These are phyloP conservation scores for Dinocampus coccinellae DNA, from an alignment of 2,888 invertebrate species.

Conservation along the genomic window DNA sequence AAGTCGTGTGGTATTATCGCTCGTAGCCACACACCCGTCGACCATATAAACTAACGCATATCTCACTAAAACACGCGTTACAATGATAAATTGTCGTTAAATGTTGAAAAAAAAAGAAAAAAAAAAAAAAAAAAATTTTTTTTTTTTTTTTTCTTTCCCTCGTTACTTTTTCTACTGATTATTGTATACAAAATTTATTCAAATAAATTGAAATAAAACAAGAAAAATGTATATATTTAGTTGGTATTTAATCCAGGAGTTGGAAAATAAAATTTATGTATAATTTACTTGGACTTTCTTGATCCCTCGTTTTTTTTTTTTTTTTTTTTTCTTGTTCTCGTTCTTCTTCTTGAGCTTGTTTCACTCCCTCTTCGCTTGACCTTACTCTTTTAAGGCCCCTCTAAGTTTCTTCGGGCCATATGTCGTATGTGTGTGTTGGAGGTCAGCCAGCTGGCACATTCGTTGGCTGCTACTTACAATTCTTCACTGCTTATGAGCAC, in stretches of 20 bases:
- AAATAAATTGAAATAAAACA: no score
- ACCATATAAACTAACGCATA: background rate
- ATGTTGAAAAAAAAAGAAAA: background rate
- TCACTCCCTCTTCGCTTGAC: conserved; percentile 12
- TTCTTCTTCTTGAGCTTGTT: no score
- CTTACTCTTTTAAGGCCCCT: background rate
- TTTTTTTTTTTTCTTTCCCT: background rate
- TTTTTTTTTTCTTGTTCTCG: no score
- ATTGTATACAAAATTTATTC: no score
- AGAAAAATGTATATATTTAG: background rate
- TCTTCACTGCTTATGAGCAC: conserved; percentile 33
- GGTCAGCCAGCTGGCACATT: conserved; percentile 63
- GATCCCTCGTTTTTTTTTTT: background rate
- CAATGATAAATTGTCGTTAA: conserved; percentile 4
- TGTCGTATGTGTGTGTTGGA: conserved; percentile 36
- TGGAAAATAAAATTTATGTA: no score
- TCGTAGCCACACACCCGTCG: conserved; percentile 3
- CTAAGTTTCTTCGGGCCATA: conserved; percentile 14
- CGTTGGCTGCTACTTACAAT: conserved; percentile 45
- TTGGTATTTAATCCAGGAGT: background rate
- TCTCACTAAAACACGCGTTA: conserved; percentile 21
- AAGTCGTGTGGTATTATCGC: conserved; percentile 26
- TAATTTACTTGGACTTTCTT: background rate
- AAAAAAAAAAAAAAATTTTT: background rate
- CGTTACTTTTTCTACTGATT: background rate